Percentiles rank a stretch among this genome's conserved stretches.
Conservation (phyloP, 1,140 invertebrate genomes). For the Tetramorium simillimum region DNA sequence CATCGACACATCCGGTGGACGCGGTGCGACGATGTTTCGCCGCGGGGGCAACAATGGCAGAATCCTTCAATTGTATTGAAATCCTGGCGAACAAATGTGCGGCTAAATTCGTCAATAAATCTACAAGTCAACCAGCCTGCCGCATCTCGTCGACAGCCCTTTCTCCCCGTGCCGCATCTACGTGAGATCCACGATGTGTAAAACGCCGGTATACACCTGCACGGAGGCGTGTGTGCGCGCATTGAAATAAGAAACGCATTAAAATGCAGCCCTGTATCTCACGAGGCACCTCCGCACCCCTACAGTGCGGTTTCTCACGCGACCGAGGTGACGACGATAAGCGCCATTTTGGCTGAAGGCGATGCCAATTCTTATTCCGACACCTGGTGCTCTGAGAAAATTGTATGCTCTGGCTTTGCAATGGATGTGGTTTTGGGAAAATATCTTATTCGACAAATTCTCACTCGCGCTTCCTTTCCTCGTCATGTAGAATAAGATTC, state of each 20-base stretch:
- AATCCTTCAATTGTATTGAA: constrained; percentile 82
- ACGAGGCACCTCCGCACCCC: background rate
- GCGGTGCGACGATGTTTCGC: constrained; percentile 57
- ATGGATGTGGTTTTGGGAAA: background rate
- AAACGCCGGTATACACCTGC: background rate
- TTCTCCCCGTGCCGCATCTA: background rate
- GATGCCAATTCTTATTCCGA: constrained; percentile 74
- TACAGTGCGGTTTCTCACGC: constrained; percentile 60
- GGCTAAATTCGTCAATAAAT: constrained; percentile 82
- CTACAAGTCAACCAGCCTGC: constrained; percentile 77
- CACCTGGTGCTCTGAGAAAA: constrained; percentile 69
- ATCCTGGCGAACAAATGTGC: constrained; percentile 80
- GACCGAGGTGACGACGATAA: constrained; percentile 63
- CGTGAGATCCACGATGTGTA: constrained; percentile 28
- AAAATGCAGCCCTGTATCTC: constrained; percentile 63
- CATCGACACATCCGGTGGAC: constrained; percentile 14
- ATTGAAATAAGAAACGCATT: constrained; percentile 65
- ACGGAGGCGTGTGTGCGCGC: constrained; percentile 1
- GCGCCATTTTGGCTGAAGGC: constrained; percentile 72
- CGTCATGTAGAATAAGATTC: background rate
- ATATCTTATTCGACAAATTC: background rate
- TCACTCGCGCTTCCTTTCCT: background rate
- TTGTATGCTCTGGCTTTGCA: background rate
- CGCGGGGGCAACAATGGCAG: constrained; percentile 70
- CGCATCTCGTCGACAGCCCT: constrained; percentile 1